Percentiles rank a stretch among this genome's conserved stretches.
Evolutionary conservation across 2,888 invertebrate species (phyloP).

Genomic region (Argynnis bischoffii): DNA sequence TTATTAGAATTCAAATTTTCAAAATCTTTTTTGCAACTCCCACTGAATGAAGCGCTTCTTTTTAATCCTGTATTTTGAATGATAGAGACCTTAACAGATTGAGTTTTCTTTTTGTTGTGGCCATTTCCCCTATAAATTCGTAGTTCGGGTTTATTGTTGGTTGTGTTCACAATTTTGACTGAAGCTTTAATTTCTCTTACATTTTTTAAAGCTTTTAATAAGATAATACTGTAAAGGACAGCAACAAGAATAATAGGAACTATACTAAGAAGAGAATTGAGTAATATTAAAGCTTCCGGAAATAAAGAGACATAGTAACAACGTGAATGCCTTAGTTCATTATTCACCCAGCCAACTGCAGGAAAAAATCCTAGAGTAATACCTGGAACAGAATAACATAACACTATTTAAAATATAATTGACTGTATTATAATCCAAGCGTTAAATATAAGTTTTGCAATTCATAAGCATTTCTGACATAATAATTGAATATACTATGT

Average conservation of each 20-base stretch:
- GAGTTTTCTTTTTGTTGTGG: conserved; percentile 40
- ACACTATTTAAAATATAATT: too few species aligned
- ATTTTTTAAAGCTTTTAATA: conserved; percentile 81
- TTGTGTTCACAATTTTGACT: conserved; percentile 50
- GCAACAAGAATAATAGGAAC: conserved; percentile 73
- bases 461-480: too few species aligned
- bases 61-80: conserved; percentile 44
- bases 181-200: conserved; percentile 57
- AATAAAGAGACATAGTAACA: conserved; percentile 83
- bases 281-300: conserved; percentile 78
- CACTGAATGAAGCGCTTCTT: conserved; percentile 63
- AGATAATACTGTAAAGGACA: conserved; percentile 82
- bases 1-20: conserved; percentile 32
- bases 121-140: conserved; percentile 60
- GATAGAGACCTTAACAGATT: conserved; percentile 45
- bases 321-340: conserved; percentile 51
- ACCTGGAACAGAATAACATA: conserved; percentile 61
- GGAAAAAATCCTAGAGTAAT: conserved; percentile 83
- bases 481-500: too few species aligned
- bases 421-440: too few species aligned
- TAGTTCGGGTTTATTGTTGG: conserved; percentile 51
- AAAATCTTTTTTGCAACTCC: conserved; percentile 38
- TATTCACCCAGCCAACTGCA: conserved; percentile 79
- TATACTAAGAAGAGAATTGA: conserved; percentile 80
- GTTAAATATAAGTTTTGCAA: too few species aligned